Conservation (phyloP, 2,113 vertebrate species). For the Chrysemys picta region DNA sequence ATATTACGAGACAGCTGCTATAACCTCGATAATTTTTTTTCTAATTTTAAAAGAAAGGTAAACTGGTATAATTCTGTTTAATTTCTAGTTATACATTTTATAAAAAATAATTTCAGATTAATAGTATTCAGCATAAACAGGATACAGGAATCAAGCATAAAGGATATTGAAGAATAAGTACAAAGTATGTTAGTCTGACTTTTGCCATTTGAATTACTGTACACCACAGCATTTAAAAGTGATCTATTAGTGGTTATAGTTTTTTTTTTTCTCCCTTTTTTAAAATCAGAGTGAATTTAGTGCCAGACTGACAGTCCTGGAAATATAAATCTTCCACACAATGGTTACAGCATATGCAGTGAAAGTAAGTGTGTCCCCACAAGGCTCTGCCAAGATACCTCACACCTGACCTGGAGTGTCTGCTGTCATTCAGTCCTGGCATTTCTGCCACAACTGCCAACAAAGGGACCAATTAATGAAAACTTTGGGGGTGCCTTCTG, state of each 20-base stretch:
- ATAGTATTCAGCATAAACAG: neutral
- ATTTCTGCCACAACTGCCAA: constrained; percentile 64
- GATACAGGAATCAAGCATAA: neutral
- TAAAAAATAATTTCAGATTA: neutral
- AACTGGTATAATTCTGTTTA: constrained; percentile 38
- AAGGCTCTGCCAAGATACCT: constrained; percentile 65
- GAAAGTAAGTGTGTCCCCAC: constrained; percentile 45
- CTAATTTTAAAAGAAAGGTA: neutral
- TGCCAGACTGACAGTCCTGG: neutral
- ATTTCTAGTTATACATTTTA: neutral
- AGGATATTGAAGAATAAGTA: neutral
- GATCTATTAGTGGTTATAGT: neutral
- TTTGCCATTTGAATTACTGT: neutral
- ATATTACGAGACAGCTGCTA: constrained; percentile 7
- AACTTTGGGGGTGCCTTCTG: constrained; percentile 72
- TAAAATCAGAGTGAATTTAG: neutral
- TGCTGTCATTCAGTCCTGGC: constrained; percentile 70
- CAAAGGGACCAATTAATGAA: constrained; percentile 77
- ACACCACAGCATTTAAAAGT: neutral
- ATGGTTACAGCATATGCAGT: constrained; percentile 39
- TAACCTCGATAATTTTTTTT: neutral
- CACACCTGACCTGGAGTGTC: constrained; percentile 57
- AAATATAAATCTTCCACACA: neutral
- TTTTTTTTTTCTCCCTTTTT: neutral
- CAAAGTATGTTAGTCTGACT: neutral